Base-by-base conservation (phyloP, 2,888 invertebrate species). In the Clistopyga incitator region DNA sequence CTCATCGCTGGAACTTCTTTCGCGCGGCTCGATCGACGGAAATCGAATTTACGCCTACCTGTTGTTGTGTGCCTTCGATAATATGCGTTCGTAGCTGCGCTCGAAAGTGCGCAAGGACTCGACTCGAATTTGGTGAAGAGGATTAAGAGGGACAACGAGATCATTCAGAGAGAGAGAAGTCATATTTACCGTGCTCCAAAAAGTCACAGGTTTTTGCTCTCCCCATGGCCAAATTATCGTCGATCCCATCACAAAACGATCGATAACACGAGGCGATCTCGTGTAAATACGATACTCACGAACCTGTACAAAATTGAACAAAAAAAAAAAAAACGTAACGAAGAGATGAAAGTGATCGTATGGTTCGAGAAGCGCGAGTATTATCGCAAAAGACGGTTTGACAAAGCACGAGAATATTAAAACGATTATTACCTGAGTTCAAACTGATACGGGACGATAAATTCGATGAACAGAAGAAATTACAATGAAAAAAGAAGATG, bases 271-370 rank as follows among this genome's bases (percentile, higher is more conserved):
- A 29, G 47, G 80, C 81, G 78, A 82, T 81, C 70, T 47, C 64
- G 64, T 76, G 79, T 77, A 70, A 79, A 84, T 85, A 59, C 34
- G 76, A 82, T 64, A 76, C 79, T 81, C 52, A 77, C 84, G 65
- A 59, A 47, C 45, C 72, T 84, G 85, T 85, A 88, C 85, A 88
- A 74, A 74, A 59, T 13, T 25, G 47, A 59, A 34, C 20, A 45
- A n/a, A 59, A 71, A 23, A 6, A 45, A 23, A 6, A 25, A 88
- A 81, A 83, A 25, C 50, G 50, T 13, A 64, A 64, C 15, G n/a
- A 61, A n/a, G 29, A 11, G 59, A 65, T 84, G 84, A 84, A 85
- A 88, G 84, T 87, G 87, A 88, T 85, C 85, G 87, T 88, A 88
- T 89, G 87, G 88, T 88, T 88, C 81, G 85, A 86, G 78, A 81